Conservation (phyloP, 2,113 vertebrate genomes). For the Spilogale gracilis region DNA sequence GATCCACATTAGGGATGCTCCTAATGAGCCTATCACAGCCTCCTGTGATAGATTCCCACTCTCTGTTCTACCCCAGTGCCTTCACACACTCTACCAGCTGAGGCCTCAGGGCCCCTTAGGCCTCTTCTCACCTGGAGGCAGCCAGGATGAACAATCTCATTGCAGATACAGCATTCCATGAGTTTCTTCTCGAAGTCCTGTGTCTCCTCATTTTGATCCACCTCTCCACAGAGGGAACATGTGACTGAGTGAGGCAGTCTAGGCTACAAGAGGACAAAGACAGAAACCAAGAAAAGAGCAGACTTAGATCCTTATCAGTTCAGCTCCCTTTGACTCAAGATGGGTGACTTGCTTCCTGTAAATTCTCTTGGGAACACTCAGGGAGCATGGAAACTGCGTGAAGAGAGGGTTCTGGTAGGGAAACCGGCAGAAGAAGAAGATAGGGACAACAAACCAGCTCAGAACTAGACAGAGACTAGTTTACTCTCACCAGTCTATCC, state of each 20-base stretch:
- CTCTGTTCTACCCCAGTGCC: neutral
- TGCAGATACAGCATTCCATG: conserved; percentile 98
- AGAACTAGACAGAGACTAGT: neutral
- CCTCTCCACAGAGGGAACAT: conserved; percentile 96
- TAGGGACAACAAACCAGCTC: neutral
- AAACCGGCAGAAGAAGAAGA: neutral
- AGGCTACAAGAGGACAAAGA: conserved; percentile 89
- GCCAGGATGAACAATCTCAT: conserved; percentile 95
- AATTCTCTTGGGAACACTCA: neutral
- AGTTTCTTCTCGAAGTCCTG: conserved; percentile 94
- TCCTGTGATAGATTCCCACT: neutral
- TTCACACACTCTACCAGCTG: neutral
- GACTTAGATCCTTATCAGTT: conserved; percentile 54
- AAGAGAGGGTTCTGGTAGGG: neutral
- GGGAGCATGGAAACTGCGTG: neutral
- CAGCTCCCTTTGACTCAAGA: conserved; percentile 18
- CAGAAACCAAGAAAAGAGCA: conserved; percentile 65
- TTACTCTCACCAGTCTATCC: neutral
- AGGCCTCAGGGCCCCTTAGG: neutral
- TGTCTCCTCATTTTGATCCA: conserved; percentile 94
- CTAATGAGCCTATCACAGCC: neutral
- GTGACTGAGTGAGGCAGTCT: conserved; percentile 96
- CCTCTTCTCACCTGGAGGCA: conserved; percentile 93
- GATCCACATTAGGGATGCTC: neutral
- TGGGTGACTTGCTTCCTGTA: neutral